Percentiles rank a stretch among this genome's conserved stretches.
Conservation (phyloP, 1,140 invertebrate species). For the Musca domestica region DNA sequence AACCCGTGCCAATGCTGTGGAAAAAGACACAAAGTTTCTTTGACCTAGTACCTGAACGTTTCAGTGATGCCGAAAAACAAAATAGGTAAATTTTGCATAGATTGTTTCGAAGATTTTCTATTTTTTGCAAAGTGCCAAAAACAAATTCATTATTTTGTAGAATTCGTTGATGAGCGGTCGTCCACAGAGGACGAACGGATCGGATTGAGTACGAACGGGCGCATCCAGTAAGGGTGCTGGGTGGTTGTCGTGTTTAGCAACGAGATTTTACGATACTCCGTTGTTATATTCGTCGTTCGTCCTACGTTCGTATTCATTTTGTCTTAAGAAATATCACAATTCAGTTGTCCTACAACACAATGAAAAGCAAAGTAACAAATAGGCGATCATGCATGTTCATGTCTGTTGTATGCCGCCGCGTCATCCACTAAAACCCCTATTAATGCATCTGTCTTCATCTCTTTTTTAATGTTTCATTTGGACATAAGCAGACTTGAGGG, state of each 20-base stretch:
- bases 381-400: slow-evolving; percentile 8
- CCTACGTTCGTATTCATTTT: slow-evolving; percentile 14
- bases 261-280: not conserved
- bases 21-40: slow-evolving; percentile 73
- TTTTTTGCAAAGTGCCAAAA: slow-evolving; percentile 26
- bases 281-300: slow-evolving; percentile 1
- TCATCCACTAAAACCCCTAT: not conserved
- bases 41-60: slow-evolving; percentile 66
- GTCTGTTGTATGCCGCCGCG: not conserved
- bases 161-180: slow-evolving; percentile 22
- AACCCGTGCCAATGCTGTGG: slow-evolving; percentile 67
- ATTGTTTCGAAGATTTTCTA: not conserved
- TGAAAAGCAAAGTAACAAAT: not conserved
- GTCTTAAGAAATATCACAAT: not conserved
- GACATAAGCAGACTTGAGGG: slow-evolving; percentile 62
- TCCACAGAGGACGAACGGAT: slow-evolving; percentile 11
- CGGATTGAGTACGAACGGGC: not conserved
- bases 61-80: slow-evolving; percentile 63
- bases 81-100: slow-evolving; percentile 56
- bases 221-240: slow-evolving; percentile 4
- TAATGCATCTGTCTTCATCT: not conserved
- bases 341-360: slow-evolving; percentile 7
- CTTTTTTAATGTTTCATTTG: not conserved
- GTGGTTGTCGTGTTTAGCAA: slow-evolving; percentile 2
- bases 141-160: slow-evolving; percentile 28